Conservation (phyloP, 2,113 vertebrate genomes). For the Cranoglanis bouderius region DNA sequence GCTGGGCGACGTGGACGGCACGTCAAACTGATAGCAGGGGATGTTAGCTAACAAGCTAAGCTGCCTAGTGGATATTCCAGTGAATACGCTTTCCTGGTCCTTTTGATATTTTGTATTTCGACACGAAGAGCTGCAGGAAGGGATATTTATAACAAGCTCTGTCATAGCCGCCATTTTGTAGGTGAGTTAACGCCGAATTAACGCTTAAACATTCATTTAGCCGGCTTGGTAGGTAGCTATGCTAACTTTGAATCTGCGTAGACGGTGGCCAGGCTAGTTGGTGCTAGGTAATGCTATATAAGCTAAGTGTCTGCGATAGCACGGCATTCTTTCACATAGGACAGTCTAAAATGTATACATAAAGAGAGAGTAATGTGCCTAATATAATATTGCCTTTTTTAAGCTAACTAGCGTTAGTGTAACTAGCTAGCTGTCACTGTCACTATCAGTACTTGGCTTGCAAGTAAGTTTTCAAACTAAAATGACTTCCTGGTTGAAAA, state of each 20-base stretch:
- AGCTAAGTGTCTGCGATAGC: too few species aligned
- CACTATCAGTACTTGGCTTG: neutral
- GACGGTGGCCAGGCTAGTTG: neutral
- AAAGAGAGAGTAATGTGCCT: neutral
- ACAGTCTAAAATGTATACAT: neutral
- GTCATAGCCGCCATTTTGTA: neutral
- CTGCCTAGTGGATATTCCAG: neutral
- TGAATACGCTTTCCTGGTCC: too few species aligned
- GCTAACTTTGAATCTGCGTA: conserved; percentile 22
- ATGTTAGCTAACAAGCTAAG: neutral
- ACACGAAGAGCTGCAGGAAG: neutral
- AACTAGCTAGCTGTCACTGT: neutral
- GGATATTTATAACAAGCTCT: neutral
- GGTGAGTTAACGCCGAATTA: neutral
- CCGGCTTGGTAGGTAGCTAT: neutral
- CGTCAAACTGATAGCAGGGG: neutral
- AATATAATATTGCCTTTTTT: neutral
- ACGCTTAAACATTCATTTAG: neutral
- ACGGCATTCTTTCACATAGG: neutral
- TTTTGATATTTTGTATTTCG: neutral
- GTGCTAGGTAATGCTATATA: neutral
- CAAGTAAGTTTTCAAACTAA: neutral
- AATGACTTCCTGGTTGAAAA: neutral
- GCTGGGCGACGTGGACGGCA: conserved; percentile 38
- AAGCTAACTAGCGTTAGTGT: neutral